These are phyloP conservation scores for Coptodon bakossiorum DNA, from an alignment of 2,113 vertebrate species.

Conservation along the genomic window DNA sequence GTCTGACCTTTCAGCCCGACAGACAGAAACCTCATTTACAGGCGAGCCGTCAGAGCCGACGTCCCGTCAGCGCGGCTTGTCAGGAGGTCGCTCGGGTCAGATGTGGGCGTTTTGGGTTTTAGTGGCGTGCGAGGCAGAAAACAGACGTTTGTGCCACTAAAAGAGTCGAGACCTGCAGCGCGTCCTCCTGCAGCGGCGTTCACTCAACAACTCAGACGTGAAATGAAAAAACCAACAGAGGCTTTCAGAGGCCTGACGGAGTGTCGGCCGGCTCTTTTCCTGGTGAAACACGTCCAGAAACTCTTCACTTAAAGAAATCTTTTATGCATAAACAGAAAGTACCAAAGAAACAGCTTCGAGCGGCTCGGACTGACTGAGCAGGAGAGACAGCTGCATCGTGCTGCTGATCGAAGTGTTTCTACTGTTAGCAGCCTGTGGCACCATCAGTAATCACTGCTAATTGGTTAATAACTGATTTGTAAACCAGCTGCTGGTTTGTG, in stretches of 20 bases:
- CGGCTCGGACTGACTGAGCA: neutral
- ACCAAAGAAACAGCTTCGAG: neutral
- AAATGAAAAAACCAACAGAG: neutral
- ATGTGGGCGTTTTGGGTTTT: neutral
- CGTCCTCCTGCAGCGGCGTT: neutral
- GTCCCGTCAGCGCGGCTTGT: neutral
- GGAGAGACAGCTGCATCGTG: neutral
- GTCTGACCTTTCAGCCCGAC: neutral
- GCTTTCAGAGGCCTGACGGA: neutral
- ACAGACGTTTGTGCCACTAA: neutral
- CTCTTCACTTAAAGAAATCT: neutral
- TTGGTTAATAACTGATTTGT: neutral
- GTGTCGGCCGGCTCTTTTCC: neutral
- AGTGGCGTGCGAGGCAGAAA: neutral
- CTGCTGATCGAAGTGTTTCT: neutral
- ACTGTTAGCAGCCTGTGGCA: neutral
- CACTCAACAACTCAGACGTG: neutral
- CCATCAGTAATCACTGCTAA: neutral
- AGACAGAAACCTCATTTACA: neutral
- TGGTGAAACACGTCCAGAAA: neutral
- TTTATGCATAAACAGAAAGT: neutral
- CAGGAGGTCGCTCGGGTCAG: neutral
- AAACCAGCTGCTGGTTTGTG: neutral
- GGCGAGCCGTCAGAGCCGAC: neutral
- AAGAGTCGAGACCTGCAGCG: neutral